phyloP scores from a whole-genome alignment of 2,888 invertebrate species.

The Pterostichus niger region DNA sequence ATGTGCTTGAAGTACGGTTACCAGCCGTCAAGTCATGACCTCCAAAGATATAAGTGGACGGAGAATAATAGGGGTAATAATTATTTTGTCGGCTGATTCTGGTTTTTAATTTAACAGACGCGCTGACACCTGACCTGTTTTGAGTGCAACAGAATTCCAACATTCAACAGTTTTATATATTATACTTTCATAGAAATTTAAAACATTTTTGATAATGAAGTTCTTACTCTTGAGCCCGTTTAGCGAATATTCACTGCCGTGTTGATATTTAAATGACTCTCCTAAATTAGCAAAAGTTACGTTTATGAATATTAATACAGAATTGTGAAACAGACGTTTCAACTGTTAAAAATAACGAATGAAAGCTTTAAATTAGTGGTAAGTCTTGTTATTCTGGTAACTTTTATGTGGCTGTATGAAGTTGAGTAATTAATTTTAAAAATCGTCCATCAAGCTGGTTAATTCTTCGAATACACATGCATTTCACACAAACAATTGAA shows the following conservation, averaged over 20 bases:
- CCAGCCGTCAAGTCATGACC: too few relatives aligned
- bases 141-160: background rate
- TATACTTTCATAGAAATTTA: conserved; percentile 45
- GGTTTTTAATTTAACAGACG: too few relatives aligned
- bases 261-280: conserved; percentile 53
- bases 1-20: too few relatives aligned
- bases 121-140: background rate
- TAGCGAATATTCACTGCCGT: conserved; percentile 28
- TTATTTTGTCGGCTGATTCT: too few relatives aligned
- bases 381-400: conserved; percentile 32
- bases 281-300: conserved; percentile 44
- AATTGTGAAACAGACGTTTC: conserved; percentile 25
- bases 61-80: too few relatives aligned
- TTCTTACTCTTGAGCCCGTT: conserved; percentile 2
- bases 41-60: too few relatives aligned
- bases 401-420: conserved; percentile 1
- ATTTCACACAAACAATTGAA: conserved; percentile 21
- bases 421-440: conserved; percentile 14
- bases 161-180: background rate
- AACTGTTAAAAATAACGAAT: conserved; percentile 41
- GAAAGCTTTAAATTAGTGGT: conserved; percentile 40
- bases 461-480: conserved; percentile 8
- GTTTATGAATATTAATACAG: conserved; percentile 48
- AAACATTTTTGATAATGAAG: conserved; percentile 49
- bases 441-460: background rate